Base-by-base conservation (phyloP, 2,113 vertebrate genomes). In the Alectura lathami region DNA sequence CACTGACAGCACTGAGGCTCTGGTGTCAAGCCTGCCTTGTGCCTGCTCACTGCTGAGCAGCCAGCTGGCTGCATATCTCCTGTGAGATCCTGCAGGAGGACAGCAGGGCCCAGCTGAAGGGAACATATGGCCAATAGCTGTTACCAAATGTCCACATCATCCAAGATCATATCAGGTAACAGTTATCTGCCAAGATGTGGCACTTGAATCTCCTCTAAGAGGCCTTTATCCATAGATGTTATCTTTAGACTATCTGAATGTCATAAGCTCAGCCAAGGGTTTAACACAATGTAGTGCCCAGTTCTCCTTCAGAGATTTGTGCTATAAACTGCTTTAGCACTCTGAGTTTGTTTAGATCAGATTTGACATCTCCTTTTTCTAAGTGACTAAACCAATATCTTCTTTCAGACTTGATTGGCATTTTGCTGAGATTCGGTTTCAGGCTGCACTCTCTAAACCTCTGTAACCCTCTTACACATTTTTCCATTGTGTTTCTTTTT, bases 131-230 rank as follows among this genome's bases (percentile, higher is more conserved):
- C 51, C 38, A 26, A 34, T 29, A 60, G 86, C 20, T 88, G 38
- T 36, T 92, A 96, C 80, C 95, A 91, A 94, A 95, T 88, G 96
- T 43, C 91, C 73, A 64, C 91, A 81, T 83, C 68, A 78, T 56
- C 47, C 47, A 68, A 53, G 30, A 92, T 81, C 1, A 0, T 57
- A 56, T 96, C 83, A 93, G 91, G 64, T 40, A 62, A 90, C 47
- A 13, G 26, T 51, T 78, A 26, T 32, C 21, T 93, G 77, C 88
- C 83, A 96, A 96, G 86, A 88, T 32, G 56, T 56, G 48, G 36
- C 60, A 72, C 78, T 72, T 81, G 47, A 74, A 50, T 72, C 47
- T 93, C 38, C 54, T 90, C 73, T 50, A 77, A 34, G 11, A 86
- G 38, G 23, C 15, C 23, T 63, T 60, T 74, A 63, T 87, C 45